Evolutionary conservation across 1,140 invertebrate species (phyloP).

Genomic region (Lasioglossum baleicum): DNA sequence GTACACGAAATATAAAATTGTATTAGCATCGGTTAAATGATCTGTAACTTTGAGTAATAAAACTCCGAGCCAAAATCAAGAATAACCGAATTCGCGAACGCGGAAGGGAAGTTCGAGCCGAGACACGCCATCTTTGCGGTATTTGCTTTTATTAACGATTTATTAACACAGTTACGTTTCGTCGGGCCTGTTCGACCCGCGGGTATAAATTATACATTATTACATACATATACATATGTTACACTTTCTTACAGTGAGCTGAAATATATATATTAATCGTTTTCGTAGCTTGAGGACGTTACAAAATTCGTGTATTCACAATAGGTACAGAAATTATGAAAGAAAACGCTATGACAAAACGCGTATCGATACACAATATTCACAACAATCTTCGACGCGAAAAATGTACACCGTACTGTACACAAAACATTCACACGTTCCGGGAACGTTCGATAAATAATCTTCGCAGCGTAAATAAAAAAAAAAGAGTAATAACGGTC

Average conservation of each 20-base stretch:
- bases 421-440: conserved; percentile 26
- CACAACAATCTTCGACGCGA: conserved; percentile 16
- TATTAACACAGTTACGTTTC: conserved; percentile 19
- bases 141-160: conserved; percentile 43
- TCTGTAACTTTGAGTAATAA: no score
- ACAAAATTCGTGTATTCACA: conserved; percentile 29
- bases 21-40: no score
- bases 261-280: neutral
- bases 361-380: conserved; percentile 1
- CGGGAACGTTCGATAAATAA: conserved; percentile 39
- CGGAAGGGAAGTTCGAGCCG: no score
- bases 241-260: conserved; percentile 52
- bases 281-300: neutral
- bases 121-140: neutral
- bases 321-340: neutral
- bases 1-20: no score
- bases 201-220: conserved; percentile 49
- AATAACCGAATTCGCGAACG: no score
- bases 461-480: neutral
- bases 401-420: conserved; percentile 30
- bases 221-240: conserved; percentile 47
- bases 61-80: no score
- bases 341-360: neutral
- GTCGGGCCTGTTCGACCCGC: neutral
- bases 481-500: neutral